Evolutionary conservation across 2,113 vertebrate genomes (phyloP).

Genomic region (Sinocyclocheilus rhinocerous): DNA sequence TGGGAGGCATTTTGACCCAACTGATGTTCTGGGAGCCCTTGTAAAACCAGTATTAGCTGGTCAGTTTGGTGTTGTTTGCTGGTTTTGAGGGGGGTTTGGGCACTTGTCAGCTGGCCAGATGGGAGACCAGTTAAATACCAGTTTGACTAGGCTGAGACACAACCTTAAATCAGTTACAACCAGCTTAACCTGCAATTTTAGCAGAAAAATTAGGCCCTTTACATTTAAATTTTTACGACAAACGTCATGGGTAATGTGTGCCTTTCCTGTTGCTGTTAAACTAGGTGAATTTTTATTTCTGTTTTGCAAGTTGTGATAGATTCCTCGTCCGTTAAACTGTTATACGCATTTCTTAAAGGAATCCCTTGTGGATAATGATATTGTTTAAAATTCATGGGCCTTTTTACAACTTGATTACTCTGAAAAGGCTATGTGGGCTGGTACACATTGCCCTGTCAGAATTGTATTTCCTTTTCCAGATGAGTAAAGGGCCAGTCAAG

Average conservation of each 20-base stretch:
- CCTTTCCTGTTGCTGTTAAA: background rate
- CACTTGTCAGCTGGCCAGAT: background rate
- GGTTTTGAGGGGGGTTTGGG: background rate
- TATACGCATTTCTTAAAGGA: conserved; percentile 50
- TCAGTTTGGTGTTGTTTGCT: background rate
- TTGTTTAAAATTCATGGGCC: conserved; percentile 60
- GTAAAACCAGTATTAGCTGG: background rate
- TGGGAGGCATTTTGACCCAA: background rate
- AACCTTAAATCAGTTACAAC: too few species aligned
- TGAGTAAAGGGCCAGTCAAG: conserved; percentile 51
- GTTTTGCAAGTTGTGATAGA: conserved; percentile 41
- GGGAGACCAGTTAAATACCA: too few species aligned
- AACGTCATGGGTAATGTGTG: background rate
- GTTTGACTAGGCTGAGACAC: too few species aligned
- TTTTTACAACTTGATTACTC: conserved; percentile 60
- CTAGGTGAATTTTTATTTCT: conserved; percentile 9
- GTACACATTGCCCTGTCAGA: conserved; percentile 45
- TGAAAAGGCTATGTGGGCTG: conserved; percentile 32
- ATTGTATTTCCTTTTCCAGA: conserved; percentile 49
- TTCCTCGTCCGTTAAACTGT: conserved; percentile 32
- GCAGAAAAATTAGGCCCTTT: background rate
- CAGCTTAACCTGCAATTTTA: background rate
- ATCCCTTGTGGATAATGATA: conserved; percentile 52
- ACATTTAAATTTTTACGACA: background rate
- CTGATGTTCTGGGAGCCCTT: background rate